A percentile compares a stretch with the other conserved stretches of the same genome.
Conservation (phyloP, 2,888 invertebrate genomes). For the Thera obeliscata region DNA sequence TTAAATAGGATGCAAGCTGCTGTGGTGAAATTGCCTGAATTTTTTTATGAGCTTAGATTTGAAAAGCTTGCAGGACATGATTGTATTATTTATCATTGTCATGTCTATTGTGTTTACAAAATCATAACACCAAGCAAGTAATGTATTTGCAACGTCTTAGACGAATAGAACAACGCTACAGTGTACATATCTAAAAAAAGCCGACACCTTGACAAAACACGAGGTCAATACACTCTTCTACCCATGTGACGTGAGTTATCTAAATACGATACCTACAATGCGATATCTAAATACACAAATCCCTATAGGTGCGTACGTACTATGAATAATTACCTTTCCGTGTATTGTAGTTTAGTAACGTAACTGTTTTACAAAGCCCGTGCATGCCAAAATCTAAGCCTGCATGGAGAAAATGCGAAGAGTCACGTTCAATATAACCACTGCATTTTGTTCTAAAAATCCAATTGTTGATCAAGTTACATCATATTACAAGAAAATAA, state of each 20-base stretch:
- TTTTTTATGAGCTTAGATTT: neutral
- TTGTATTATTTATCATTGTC: neutral
- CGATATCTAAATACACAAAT: constrained; percentile 32
- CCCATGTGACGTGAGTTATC: constrained; percentile 77
- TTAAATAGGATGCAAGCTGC: neutral
- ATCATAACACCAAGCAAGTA: constrained; percentile 35
- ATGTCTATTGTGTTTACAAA: constrained; percentile 16
- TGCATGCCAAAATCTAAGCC: constrained; percentile 20
- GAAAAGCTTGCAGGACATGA: neutral
- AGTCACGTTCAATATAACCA: constrained; percentile 38
- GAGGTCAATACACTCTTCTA: constrained; percentile 84
- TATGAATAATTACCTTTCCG: constrained; percentile 23
- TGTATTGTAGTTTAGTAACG: constrained; percentile 15
- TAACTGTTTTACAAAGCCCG: constrained; percentile 27
- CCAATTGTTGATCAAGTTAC: constrained; percentile 38
- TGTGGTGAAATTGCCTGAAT: neutral
- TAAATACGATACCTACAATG: constrained; percentile 42
- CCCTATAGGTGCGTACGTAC: constrained; percentile 4
- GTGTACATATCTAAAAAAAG: constrained; percentile 83
- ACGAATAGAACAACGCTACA: constrained; percentile 73
- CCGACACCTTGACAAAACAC: constrained; percentile 85
- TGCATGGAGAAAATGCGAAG: constrained; percentile 37
- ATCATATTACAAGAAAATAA: constrained; percentile 33
- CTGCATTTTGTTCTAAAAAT: constrained; percentile 36
- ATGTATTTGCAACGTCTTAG: constrained; percentile 50